Evolutionary conservation across 37 sponge, comb jelly and placozoan genomes (phyloP), one percentile per base, ranked within the genome.

Genomic region (Halisarca cf. caerulea): DNA sequence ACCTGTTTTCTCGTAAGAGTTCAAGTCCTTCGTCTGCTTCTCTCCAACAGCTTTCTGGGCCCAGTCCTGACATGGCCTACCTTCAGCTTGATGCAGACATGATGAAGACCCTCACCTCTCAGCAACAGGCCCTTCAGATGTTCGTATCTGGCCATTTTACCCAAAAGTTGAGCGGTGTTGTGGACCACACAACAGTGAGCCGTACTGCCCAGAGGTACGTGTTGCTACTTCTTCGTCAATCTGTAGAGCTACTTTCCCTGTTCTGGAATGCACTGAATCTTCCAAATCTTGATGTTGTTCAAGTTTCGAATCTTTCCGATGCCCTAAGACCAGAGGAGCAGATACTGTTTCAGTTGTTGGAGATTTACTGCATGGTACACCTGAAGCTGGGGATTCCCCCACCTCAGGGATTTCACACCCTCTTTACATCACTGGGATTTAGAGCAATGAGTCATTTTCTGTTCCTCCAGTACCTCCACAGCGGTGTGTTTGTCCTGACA

Each of bases 391-490:
- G 45, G 42, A 40, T 74, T n/a, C 77, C 45, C 45, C 45, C 25
- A 21, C 77, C 77, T 3, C 32, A 21, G 14, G 77, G 77, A 1
- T 74, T 74, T 41, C 45, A 74, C 44, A 74, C 77, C 2, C 77
- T 74, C 44, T 40, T 74, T 8, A 3, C 44, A 37, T 44, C 43
- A 33, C 25, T 44, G 7, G 77, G 38, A n/a, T 74, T 74, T 14
- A 42, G 77, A 17, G 36, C 44, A 18, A 24, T 74, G 77, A 37
- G 36, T 32, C 36, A 17, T 17, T 37, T 24, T 6, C 45, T 74
- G 44, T 74, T 74, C 77, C 25, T 74, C 23, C 77, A 74, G 45
- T 74, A 40, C 36, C 38, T 74, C 42, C 24, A 37, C 20, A 43
- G 24, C 15, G 77, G 77, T 2, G 77, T 7, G 7, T 32, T 74